Base-by-base conservation (phyloP, 2,888 invertebrate species). In the Reticulitermes lucifugus region DNA sequence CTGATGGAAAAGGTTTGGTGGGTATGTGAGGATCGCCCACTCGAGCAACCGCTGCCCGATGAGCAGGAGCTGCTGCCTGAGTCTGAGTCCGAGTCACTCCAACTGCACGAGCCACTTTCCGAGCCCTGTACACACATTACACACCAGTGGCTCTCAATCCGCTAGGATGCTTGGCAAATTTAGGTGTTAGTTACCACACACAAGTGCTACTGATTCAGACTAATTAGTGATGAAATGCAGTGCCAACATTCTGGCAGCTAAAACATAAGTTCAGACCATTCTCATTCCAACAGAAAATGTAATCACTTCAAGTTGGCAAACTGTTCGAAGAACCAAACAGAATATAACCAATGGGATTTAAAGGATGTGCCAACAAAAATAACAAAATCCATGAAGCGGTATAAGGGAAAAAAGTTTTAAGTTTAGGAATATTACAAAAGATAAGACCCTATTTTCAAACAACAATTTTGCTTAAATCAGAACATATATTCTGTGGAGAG, bases 1-100 rank as follows among this genome's bases (percentile, higher is more conserved):
- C 91, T 89, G 87, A 92, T 92, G 41, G 92, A 91, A 88, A 92
- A 92, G 22, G 91, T 91, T 88, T 91, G 91, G 87, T 90, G 90
- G 88, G 91, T 91, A 83, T 90, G 90, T 83, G 91, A 91, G 12
- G 91, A 91, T n/a, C 91, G 86, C 59, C 83, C 85, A 85, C 87
- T 87, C 46, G 88, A 88, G 46, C 86, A 85, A 75, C 87, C 87
- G 83, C 88, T 88, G 71, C 86, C 86, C 79, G 88, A 88, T 22
- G 88, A 87, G 73, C 88, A 88, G 71, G 88, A 88, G 35, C 88
- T 88, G 82, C 88, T 88, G 51, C 87, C 88, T 22, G 88, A 89
- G 80, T 88, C 89, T 12, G 88, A 88, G 84, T 88, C 88, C 77
- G 88, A 88, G 82, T 88, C 88, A 83, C 89, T 88, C 87, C 89